Conservation (phyloP, 2,888 invertebrate species). For the Cephus runcator region DNA sequence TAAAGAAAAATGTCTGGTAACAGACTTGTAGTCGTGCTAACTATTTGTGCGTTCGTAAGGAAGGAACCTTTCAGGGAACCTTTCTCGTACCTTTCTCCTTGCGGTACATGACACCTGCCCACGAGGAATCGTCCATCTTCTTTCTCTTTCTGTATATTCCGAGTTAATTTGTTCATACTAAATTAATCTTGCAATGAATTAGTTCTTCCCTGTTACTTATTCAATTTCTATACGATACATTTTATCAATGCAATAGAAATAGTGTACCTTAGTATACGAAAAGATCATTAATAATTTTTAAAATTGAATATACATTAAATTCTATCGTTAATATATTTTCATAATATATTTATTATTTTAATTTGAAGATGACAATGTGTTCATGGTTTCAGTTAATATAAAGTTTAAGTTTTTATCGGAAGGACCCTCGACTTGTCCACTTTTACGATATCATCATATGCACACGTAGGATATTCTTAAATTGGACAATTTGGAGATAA, state of each 20-base stretch:
- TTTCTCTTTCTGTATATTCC: background rate
- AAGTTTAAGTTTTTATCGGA: too few species aligned
- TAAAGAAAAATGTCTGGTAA: constrained; percentile 52
- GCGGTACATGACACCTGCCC: background rate
- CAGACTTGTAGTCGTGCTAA: constrained; percentile 45
- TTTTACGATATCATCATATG: background rate
- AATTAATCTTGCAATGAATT: background rate
- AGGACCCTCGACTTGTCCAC: background rate
- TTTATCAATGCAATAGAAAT: background rate
- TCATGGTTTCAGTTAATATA: too few species aligned
- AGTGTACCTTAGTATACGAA: too few species aligned
- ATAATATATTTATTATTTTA: too few species aligned
- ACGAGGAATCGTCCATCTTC: background rate
- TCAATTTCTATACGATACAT: background rate
- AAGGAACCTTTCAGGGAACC: constrained; percentile 20
- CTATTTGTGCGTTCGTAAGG: constrained; percentile 48
- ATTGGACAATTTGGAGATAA: background rate
- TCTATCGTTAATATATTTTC: too few species aligned
- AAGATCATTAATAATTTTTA: too few species aligned
- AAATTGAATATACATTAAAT: too few species aligned
- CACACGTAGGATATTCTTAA: background rate
- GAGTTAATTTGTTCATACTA: background rate
- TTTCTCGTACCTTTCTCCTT: constrained; percentile 4
- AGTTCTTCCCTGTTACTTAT: background rate
- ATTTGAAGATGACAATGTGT: too few species aligned